Percentiles rank a stretch among this genome's conserved stretches.
Conservation (phyloP, 2,113 vertebrate genomes). For the Semnornis frantzii region DNA sequence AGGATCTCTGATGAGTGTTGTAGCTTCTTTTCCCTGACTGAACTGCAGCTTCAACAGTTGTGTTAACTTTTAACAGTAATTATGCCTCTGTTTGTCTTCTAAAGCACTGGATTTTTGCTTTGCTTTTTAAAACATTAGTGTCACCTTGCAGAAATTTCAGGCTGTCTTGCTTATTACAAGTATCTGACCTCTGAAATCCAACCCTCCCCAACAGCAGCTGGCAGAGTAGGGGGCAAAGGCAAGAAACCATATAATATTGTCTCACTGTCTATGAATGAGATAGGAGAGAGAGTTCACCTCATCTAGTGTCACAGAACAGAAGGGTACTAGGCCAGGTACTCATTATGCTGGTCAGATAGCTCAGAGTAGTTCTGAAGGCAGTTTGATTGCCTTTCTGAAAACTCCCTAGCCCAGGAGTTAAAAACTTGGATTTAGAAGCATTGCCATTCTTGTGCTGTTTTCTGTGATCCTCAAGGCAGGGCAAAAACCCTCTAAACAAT, state of each 20-base stretch:
- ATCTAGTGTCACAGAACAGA: not conserved
- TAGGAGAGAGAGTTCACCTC: not conserved
- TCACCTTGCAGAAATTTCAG: not conserved
- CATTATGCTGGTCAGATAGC: not conserved
- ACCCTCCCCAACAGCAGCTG: not conserved
- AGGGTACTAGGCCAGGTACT: not conserved
- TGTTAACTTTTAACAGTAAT: not conserved
- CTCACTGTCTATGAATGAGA: not conserved
- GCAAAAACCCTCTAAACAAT: not conserved
- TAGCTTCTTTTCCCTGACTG: not conserved
- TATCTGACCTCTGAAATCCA: not conserved
- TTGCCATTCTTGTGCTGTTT: not conserved
- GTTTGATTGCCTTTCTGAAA: not conserved
- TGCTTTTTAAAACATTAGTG: not conserved
- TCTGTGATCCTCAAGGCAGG: not conserved
- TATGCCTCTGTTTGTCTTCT: not conserved
- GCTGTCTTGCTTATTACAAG: not conserved
- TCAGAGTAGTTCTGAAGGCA: not conserved
- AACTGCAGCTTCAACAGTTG: not conserved
- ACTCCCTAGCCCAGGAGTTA: not conserved
- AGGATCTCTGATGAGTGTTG: not conserved
- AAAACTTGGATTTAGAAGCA: not conserved
- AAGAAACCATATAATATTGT: not conserved
- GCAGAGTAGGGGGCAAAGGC: not conserved
- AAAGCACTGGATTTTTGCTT: not conserved